A percentile compares a stretch with the other conserved stretches of the same genome.
phyloP scores from a whole-genome alignment of 2,797 vertebrate species.

The Trachurus trachurus region DNA sequence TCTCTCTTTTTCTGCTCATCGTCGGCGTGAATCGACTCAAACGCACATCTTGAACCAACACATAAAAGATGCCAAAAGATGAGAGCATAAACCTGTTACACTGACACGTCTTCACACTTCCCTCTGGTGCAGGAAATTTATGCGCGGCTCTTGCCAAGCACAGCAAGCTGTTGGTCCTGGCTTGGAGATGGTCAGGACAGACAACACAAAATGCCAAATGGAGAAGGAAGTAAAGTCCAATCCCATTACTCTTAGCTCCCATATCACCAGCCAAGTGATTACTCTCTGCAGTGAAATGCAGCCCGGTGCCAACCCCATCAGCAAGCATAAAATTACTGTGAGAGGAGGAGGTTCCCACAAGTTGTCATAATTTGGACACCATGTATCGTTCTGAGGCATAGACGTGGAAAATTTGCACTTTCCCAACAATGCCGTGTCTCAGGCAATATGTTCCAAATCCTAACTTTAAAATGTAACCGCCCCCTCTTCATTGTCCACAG shows the following conservation, averaged over 20 bases:
- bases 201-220: constrained; percentile 31
- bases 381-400: neutral
- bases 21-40: neutral
- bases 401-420: constrained; percentile 3
- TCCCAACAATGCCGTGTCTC: neutral
- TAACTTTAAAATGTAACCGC: neutral
- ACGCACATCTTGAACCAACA: neutral
- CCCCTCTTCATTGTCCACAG: neutral
- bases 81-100: constrained; percentile 17
- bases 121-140: constrained; percentile 46
- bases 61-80: constrained; percentile 22
- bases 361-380: neutral
- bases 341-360: constrained; percentile 19
- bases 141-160: constrained; percentile 43
- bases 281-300: neutral
- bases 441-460: neutral
- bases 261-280: constrained; percentile 28
- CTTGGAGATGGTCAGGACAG: constrained; percentile 20
- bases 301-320: constrained; percentile 9
- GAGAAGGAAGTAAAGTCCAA: constrained; percentile 23
- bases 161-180: constrained; percentile 48
- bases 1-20: constrained; percentile 8
- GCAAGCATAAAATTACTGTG: constrained; percentile 5
- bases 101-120: constrained; percentile 45
- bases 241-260: constrained; percentile 30